Evolutionary conservation across 2,113 vertebrate genomes (phyloP).

Genomic region (Accipiter cooperii): DNA sequence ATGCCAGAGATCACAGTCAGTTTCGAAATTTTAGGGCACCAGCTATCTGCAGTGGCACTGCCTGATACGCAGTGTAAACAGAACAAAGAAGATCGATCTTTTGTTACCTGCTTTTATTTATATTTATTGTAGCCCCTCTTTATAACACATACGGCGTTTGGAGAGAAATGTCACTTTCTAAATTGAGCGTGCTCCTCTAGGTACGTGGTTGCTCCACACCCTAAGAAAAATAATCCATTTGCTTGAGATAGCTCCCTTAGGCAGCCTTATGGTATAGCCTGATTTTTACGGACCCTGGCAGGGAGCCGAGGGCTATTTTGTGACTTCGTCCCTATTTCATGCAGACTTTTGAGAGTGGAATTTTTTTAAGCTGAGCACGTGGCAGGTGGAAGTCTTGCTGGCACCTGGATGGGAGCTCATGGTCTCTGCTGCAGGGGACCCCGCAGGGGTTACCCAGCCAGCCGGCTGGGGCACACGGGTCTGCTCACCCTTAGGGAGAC

Average conservation of each 20-base stretch:
- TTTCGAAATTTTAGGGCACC: background rate
- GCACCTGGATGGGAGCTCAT: background rate
- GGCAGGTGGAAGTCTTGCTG: background rate
- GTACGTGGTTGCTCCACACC: background rate
- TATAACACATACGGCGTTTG: rapidly evolving
- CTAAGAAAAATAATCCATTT: background rate
- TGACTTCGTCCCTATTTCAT: background rate
- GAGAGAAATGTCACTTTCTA: background rate
- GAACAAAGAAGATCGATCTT: background rate
- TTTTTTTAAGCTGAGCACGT: background rate
- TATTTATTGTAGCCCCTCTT: background rate
- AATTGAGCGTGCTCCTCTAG: background rate
- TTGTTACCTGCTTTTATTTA: background rate
- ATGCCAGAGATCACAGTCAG: background rate
- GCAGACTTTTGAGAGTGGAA: background rate
- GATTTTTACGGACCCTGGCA: background rate
- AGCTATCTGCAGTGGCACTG: background rate
- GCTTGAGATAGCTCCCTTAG: background rate
- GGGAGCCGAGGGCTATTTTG: background rate
- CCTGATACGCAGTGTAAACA: background rate
- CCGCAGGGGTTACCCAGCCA: background rate
- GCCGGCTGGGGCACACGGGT: background rate
- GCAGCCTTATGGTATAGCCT: background rate
- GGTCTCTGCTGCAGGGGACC: background rate
- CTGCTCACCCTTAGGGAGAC: background rate